Evolutionary conservation across 2,888 invertebrate genomes (phyloP).

Genomic region (Eupeodes luniger): DNA sequence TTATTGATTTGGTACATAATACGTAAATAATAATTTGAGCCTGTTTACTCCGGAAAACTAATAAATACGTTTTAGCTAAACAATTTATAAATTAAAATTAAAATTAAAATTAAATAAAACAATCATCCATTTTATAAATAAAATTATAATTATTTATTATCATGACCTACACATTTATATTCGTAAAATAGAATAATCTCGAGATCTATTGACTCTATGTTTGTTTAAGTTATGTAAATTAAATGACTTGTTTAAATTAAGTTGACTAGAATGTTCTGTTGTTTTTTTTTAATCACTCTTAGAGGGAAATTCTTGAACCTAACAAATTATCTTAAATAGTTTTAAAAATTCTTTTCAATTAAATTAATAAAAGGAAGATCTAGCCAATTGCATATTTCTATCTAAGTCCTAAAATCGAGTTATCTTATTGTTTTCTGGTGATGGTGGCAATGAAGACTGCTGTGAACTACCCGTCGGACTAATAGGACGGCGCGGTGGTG

Average conservation of each 20-base stretch:
- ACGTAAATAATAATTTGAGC: no score
- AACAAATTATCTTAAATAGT: background rate
- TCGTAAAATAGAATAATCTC: background rate
- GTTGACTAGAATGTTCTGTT: constrained; percentile 6
- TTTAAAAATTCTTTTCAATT: background rate
- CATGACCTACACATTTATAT: background rate
- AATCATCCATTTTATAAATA: constrained; percentile 11
- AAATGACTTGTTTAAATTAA: background rate
- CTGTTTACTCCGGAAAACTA: no score
- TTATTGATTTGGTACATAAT: no score
- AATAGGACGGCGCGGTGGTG: constrained; percentile 78
- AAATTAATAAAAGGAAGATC: constrained; percentile 36
- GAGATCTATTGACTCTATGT: background rate
- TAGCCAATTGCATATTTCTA: background rate
- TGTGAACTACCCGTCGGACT: constrained; percentile 81
- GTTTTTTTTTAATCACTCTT: background rate
- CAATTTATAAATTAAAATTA: no score
- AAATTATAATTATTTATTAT: constrained; percentile 17
- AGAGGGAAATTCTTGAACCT: background rate
- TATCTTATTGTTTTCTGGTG: constrained; percentile 83
- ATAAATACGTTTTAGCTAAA: no score
- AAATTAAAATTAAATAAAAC: no score
- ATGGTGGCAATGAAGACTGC: constrained; percentile 82
- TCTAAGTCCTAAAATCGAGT: constrained; percentile 82
- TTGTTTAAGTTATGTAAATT: background rate